Base-by-base conservation (phyloP, 2,113 vertebrate species). In the Acinonyx jubatus region DNA sequence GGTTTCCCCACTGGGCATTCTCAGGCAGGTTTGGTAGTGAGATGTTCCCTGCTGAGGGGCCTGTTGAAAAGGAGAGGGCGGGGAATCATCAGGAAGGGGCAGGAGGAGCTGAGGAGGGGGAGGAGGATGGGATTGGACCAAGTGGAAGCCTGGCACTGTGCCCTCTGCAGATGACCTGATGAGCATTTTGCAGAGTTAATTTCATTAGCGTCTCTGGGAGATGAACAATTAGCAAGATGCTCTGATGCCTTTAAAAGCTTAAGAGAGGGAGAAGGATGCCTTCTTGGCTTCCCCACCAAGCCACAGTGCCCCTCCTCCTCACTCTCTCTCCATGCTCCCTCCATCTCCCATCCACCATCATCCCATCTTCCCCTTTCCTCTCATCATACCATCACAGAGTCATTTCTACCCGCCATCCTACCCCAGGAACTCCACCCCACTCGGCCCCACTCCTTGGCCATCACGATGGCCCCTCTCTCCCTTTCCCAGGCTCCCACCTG, bases 211-310 rank as follows among this genome's bases (percentile, higher is more conserved):
- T 98, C 98, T 98, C 98, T 96, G 97, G 97, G 98, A 98, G 97
- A 98, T 97, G 97, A 98, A 98, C 98, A 98, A 98, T 99, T 99
- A 99, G 98, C 98, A 98, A 98, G 98, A 97, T 97, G 98, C 97
- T 98, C 98, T 91, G 98, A 98, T 83, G 94, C 98, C 97, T 98
- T 97, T 91, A 86, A 98, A 98, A 98, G 89, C 95, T 97, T 97
- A 97, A 96, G 96, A 0, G 69, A 52, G 97, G 96, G 95, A n/a
- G 52, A 98, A 98, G 91, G 76, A 90, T 88, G 95, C 0, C 0
- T 14, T 7, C 61, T 71, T 88, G 23, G 21, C 91, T 96, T 93
- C 89, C 81, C 0, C 3, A 63, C 52, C 91, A 57, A 25, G 68
- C 94, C 4, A 11, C 95, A 88, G 83, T 10, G 6, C 57, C 38